These are phyloP conservation scores for Dryococelus australis DNA, from an alignment of 2,888 invertebrate genomes.

Conservation along the genomic window DNA sequence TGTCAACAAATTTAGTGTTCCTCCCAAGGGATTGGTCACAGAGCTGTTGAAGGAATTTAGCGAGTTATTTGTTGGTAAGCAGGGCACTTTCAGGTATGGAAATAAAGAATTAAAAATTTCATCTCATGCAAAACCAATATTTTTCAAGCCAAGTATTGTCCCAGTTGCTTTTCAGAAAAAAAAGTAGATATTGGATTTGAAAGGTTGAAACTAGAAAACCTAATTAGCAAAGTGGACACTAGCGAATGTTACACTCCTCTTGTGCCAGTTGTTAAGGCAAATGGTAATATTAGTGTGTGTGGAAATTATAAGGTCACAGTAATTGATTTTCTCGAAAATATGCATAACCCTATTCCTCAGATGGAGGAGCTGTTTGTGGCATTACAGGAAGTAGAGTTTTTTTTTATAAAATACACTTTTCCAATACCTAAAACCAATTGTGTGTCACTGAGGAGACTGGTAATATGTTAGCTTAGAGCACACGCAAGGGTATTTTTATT, in stretches of 20 bases:
- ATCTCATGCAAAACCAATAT: too few species aligned
- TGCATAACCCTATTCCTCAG: constrained; percentile 50
- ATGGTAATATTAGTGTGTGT: neutral
- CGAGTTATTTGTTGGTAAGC: too few species aligned
- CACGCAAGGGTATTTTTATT: constrained; percentile 44
- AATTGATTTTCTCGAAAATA: constrained; percentile 43
- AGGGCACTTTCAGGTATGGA: too few species aligned
- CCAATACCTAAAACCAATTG: constrained; percentile 54
- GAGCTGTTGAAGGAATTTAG: too few species aligned
- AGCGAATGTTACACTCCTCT: neutral
- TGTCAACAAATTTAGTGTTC: too few species aligned
- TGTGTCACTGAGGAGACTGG: constrained; percentile 50
- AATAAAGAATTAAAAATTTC: too few species aligned
- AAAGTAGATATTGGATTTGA: too few species aligned
- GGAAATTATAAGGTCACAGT: neutral
- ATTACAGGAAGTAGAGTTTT: constrained; percentile 44
- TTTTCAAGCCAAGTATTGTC: too few species aligned
- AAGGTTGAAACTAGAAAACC: too few species aligned
- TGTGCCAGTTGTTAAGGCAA: neutral
- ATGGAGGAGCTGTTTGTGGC: constrained; percentile 51
- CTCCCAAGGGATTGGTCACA: too few species aligned
- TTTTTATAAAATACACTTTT: constrained; percentile 52
- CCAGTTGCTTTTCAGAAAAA: too few species aligned
- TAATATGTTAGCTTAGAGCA: constrained; percentile 51
- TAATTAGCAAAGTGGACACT: neutral